Base-by-base conservation (phyloP, 2,113 vertebrate genomes). In the Gobiocypris rarus region DNA sequence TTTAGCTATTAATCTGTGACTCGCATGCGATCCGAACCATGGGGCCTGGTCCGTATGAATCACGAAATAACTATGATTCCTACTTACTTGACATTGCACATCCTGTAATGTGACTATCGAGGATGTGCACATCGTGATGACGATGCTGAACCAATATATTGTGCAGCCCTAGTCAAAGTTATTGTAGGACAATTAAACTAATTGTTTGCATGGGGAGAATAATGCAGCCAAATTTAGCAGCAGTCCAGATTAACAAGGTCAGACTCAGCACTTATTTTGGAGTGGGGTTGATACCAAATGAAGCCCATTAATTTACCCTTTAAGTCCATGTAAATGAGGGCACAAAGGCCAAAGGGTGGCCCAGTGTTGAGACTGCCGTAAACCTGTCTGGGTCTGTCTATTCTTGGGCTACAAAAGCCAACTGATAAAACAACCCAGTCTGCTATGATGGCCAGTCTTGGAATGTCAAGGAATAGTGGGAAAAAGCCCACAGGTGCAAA, bases 391-490 rank as follows among this genome's bases (percentile, higher is more conserved):
- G 63, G 34, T 38, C 76, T 63, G 41, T 54, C 74, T 83, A 82
- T 77, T 84, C 71, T 69, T 45, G 59, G 75, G 59, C 52, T 70
- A 77, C 67, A 75, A 75, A 31, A 76, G 43, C 41, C 82, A 86
- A 84, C 76, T 86, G 84, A 84, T 83, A 48, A 76, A 88, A 88
- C 81, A 88, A 81, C 17, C 69, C 28, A 22, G 9, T 24, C 56
- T 41, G 43, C 5, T 84, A 19, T 58, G 15, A 84, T 22, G 26
- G 13, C n/a, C 45, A 26, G 58, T 17, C 31, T 63, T 52, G 9
- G 13, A 71, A n/a, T 28, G 48, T 50, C 17, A 59, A 59, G 41
- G 24, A 58, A 58, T 63, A 63, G n/a, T 22, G 41, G 17, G 4
- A 5, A 58, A 82, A 79, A 24, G 8, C 19, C 22, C 59, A 41